Base-by-base conservation (phyloP, 1,140 invertebrate species). In the Chelonus insularis region DNA sequence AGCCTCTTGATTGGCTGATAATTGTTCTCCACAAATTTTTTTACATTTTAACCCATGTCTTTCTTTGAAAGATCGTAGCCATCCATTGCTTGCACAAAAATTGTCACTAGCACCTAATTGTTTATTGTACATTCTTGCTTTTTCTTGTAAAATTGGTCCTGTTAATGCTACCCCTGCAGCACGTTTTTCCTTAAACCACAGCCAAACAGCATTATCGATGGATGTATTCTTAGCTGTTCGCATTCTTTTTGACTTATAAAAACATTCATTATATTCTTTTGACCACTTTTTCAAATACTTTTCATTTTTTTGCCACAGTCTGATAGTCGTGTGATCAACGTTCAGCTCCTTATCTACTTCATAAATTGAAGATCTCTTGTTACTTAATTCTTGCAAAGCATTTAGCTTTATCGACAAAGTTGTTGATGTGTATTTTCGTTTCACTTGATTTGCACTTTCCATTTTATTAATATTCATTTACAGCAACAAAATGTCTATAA, bases 71-170 rank as follows among this genome's bases (percentile, higher is more conserved):
- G 58, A 57, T 36, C 56, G 16, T 23, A 73, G 47, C 67, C 71
- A 74, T 4, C 66, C 67, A 8, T 43, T 47, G 50, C 62, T 73
- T 8, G 60, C 68, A 29, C 34, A 51, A 34, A 73, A 72, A 43
- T 64, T 25, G 23, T 23, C n/a, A 45, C 50, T 4, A 3, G 62
- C 60, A 11, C 45, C 45, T 16, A 70, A 14, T 54, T 65, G 6
- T 59, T 52, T 63, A 25, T 36, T 68, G 62, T 23, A 69, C 57
- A 11, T 56, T n/a, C n/a, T n/a, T n/a, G n/a, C n/a, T n/a, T n/a
- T n/a, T n/a, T n/a, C n/a, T n/a, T n/a, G n/a, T n/a, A n/a, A 7
- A n/a, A n/a, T n/a, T n/a, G 63, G 7, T 23, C 65, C 69, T 60
- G 72, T 68, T 36, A 58, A 60, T 18, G 71, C 64, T 45, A 58